Base-by-base conservation (phyloP, 37 sponge, comb jelly and placozoan genomes). In the Amphimedon queenslandica region DNA sequence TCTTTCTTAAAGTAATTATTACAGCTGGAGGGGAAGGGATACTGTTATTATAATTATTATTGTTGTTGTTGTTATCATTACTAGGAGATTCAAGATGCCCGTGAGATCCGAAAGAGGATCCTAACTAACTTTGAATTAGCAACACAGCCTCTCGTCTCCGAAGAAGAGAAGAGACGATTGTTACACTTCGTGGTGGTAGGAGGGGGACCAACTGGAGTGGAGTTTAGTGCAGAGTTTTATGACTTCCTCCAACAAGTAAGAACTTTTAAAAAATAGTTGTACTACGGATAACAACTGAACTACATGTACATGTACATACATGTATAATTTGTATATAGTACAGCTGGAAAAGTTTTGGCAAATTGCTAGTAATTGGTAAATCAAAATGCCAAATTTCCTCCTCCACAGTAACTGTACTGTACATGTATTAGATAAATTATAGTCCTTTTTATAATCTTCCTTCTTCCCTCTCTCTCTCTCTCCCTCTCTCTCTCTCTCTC, bases 141-240 rank as follows among this genome's bases (percentile, higher is more conserved):
- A 28, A 82, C 87, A 20, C 85, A 87, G 40, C 78, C 73, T 4
- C 57, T 38, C 3, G 34, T 71, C 2, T 34, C 67, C 0, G 40
- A 32, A 32, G 81, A 71, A 23, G 90, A 90, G 67, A 71, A 73
- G 32, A 64, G 63, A 41, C 77, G 90, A 39, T 53, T 94, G 42
- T 72, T 94, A 3, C 95, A 94, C 39, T 67, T 87, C 37, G 95
- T 94, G 25, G 70, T 94, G 24, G 95, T 94, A 4, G 95, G 95
- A 0, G 95, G 95, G 18, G 95, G 95, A 1, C 95, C 95, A 38
- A 94, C 92, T 21, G 95, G 95, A 37, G 89, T 94, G 57, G 95
- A 94, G 70, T 94, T 94, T 83, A 77, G 85, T n/a, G 95, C 95
- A 35, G 95, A 94, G 71, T 83, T 94, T 29, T 84, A 94, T 69